Percentiles rank a stretch among this genome's conserved stretches.
Conservation (phyloP, 2,888 invertebrate genomes). For the Hypomecis atomaria region DNA sequence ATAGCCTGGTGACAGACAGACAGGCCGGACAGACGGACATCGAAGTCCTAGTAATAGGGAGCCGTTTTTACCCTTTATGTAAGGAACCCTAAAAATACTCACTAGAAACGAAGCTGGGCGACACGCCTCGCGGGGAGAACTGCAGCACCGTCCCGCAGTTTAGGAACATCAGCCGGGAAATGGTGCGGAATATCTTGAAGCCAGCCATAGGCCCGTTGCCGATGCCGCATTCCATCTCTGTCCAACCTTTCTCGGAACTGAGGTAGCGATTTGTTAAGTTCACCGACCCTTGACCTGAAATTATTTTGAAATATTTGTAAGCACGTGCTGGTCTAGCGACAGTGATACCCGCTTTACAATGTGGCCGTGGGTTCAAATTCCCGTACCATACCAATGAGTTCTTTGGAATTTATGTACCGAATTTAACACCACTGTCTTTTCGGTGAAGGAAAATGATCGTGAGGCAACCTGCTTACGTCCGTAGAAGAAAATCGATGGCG, state of each 20-base stretch:
- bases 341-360: too few relatives aligned
- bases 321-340: background rate
- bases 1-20: too few relatives aligned
- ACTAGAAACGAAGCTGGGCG: slow-evolving; percentile 92
- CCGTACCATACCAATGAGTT: too few relatives aligned
- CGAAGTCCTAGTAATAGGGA: too few relatives aligned
- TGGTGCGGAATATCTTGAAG: slow-evolving; percentile 90
- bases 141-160: slow-evolving; percentile 91
- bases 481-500: too few relatives aligned
- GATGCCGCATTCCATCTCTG: slow-evolving; percentile 93
- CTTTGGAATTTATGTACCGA: too few relatives aligned
- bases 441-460: too few relatives aligned
- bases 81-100: slow-evolving; percentile 66
- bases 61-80: too few relatives aligned
- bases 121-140: slow-evolving; percentile 90
- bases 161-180: slow-evolving; percentile 89
- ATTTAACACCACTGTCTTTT: too few relatives aligned
- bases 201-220: slow-evolving; percentile 93
- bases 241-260: slow-evolving; percentile 93
- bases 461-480: too few relatives aligned
- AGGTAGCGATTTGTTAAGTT: slow-evolving; percentile 90
- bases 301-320: background rate
- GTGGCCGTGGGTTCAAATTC: too few relatives aligned
- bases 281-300: slow-evolving; percentile 89
- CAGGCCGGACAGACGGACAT: too few relatives aligned